phyloP scores from a whole-genome alignment of 2,797 vertebrate species.

The Pipistrellus nathusii region DNA sequence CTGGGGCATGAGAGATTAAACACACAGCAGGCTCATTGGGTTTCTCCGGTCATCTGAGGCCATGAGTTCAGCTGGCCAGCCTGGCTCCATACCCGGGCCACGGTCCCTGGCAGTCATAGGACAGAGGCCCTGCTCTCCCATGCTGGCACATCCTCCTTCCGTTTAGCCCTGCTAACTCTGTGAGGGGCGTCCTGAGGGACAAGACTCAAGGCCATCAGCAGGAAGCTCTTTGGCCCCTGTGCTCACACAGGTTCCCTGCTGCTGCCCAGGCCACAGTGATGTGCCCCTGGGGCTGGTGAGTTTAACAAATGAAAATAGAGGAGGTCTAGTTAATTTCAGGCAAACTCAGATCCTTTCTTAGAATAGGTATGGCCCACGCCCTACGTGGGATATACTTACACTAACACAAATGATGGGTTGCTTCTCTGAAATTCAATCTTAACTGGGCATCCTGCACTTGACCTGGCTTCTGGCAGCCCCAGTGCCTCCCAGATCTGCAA shows the following conservation, averaged over 20 bases:
- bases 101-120: neutral
- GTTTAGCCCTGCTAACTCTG: neutral
- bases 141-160: rapidly evolving
- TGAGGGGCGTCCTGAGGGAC: neutral
- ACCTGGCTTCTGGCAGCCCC: neutral
- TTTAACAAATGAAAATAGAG: too few species aligned
- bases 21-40: neutral
- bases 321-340: neutral
- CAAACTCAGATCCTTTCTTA: neutral
- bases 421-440: neutral
- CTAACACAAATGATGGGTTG: neutral
- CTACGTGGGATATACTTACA: rapidly evolving
- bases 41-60: neutral
- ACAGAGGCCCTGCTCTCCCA: too few species aligned
- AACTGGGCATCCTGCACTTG: rapidly evolving
- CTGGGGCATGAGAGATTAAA: neutral
- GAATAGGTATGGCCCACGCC: too few species aligned
- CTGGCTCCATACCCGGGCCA: neutral
- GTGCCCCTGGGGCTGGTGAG: rapidly evolving
- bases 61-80: neutral
- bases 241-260: rapidly evolving
- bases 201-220: rapidly evolving
- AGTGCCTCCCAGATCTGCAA: rapidly evolving
- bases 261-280: neutral
- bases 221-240: rapidly evolving